Percentiles rank a stretch among this genome's conserved stretches.
Evolutionary conservation across 2,113 vertebrate genomes (phyloP).

Genomic region (Thryonomys swinderianus): DNA sequence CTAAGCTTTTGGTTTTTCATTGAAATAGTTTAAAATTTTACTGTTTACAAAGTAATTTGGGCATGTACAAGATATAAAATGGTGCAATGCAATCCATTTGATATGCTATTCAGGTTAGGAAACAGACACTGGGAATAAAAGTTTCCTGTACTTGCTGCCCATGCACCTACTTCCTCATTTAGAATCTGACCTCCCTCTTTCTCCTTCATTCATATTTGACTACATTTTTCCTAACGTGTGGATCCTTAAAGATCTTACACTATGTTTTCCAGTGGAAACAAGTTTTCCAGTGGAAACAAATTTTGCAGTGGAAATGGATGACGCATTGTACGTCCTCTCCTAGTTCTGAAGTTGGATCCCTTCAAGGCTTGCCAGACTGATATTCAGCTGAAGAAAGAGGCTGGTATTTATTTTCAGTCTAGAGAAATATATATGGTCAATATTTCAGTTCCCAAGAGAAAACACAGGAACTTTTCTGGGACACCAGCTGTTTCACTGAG

Average conservation of each 20-base stretch:
- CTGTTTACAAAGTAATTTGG: not conserved
- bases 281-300: not conserved
- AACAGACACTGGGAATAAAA: not conserved
- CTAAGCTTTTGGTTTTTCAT: not conserved
- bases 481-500: not conserved
- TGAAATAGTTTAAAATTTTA: not conserved
- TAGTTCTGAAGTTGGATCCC: not conserved
- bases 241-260: not conserved
- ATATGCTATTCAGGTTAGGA: not conserved
- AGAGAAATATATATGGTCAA: constrained; percentile 61
- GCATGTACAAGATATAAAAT: not conserved
- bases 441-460: constrained; percentile 42
- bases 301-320: not conserved
- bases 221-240: not conserved
- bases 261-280: not conserved
- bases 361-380: not conserved
- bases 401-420: constrained; percentile 73
- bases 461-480: constrained; percentile 61
- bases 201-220: not conserved
- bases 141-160: not conserved
- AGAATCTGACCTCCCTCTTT: not conserved
- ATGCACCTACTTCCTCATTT: not conserved
- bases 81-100: not conserved
- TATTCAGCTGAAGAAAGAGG: not conserved
- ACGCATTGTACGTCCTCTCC: not conserved